These are phyloP conservation scores for Anticlea derivata DNA, from an alignment of 2,888 invertebrate species.

Conservation along the genomic window DNA sequence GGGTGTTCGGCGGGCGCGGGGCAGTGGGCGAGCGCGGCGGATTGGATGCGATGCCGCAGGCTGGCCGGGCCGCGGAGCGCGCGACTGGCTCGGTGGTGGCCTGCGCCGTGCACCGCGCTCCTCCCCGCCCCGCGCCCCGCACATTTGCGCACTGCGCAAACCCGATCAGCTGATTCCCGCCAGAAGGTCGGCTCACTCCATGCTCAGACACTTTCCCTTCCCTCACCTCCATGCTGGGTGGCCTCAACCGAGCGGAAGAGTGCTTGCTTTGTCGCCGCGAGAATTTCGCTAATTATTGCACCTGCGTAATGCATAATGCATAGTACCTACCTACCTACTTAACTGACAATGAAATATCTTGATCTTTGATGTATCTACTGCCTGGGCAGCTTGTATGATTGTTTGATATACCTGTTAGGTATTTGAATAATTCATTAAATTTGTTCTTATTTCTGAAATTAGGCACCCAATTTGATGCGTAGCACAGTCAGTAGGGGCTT, in stretches of 20 bases:
- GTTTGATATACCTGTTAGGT: too few relatives aligned
- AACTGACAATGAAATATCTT: too few relatives aligned
- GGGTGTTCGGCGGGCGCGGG: conserved; percentile 33
- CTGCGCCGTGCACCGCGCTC: conserved; percentile 41
- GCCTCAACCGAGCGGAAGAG: conserved; percentile 32
- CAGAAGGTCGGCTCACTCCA: conserved; percentile 67
- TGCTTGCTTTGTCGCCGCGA: conserved; percentile 19
- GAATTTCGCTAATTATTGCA: conserved; percentile 7
- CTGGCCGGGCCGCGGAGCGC: conserved; percentile 64
- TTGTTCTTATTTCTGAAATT: too few relatives aligned
- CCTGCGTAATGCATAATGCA: too few relatives aligned
- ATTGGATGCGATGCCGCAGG: conserved; percentile 51
- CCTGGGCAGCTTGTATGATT: too few relatives aligned
- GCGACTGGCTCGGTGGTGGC: conserved; percentile 61
- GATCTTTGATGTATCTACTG: too few relatives aligned
- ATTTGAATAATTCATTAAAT: too few relatives aligned
- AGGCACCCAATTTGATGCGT: too few relatives aligned
- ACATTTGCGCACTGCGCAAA: conserved; percentile 82
- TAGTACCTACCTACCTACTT: background rate
- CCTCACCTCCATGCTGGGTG: conserved; percentile 35
- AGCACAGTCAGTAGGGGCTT: too few relatives aligned
- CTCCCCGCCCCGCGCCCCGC: conserved; percentile 54
- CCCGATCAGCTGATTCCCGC: conserved; percentile 82
- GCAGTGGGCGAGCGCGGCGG: conserved; percentile 42
- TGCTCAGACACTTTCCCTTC: conserved; percentile 56